These are phyloP conservation scores for Noctilio leporinus DNA, from an alignment of 2,113 vertebrate genomes.

Conservation along the genomic window DNA sequence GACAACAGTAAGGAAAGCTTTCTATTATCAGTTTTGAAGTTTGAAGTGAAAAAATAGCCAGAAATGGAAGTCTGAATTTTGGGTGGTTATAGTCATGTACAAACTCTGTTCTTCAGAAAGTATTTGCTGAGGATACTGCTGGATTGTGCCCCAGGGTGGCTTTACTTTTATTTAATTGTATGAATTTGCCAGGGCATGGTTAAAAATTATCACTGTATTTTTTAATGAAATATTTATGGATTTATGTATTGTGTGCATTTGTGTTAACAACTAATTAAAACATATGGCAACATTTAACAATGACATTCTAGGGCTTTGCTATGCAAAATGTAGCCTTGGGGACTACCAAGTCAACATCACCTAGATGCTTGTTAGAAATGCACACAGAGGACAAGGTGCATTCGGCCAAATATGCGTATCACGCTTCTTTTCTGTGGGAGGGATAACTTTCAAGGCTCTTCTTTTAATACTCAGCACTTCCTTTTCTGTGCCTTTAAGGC, in stretches of 20 bases:
- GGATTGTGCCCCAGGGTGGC: neutral
- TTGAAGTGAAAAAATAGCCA: neutral
- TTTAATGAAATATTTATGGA: conserved; percentile 16
- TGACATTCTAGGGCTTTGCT: neutral
- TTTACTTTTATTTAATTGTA: conserved; percentile 20
- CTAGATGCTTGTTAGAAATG: neutral
- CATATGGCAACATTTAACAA: neutral
- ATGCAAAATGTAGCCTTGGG: neutral
- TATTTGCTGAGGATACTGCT: neutral
- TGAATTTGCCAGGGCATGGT: conserved; percentile 8
- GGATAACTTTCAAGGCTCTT: neutral
- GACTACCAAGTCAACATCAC: neutral
- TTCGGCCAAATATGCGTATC: neutral
- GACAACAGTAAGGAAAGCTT: conserved; percentile 13
- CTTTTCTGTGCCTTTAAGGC: conserved; percentile 40
- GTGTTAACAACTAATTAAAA: conserved; percentile 18
- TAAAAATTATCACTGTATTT: conserved; percentile 24
- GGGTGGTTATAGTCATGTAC: neutral
- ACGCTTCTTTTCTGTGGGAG: neutral
- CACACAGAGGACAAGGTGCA: neutral
- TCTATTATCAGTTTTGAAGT: neutral
- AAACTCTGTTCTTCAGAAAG: neutral
- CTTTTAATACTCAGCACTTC: neutral
- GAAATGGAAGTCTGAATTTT: neutral
- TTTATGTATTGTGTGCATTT: conserved; percentile 21